A percentile compares a stretch with the other conserved stretches of the same genome.
phyloP scores from a whole-genome alignment of 37 sponge, comb jelly and placozoan species.

The Crambe crambe region DNA sequence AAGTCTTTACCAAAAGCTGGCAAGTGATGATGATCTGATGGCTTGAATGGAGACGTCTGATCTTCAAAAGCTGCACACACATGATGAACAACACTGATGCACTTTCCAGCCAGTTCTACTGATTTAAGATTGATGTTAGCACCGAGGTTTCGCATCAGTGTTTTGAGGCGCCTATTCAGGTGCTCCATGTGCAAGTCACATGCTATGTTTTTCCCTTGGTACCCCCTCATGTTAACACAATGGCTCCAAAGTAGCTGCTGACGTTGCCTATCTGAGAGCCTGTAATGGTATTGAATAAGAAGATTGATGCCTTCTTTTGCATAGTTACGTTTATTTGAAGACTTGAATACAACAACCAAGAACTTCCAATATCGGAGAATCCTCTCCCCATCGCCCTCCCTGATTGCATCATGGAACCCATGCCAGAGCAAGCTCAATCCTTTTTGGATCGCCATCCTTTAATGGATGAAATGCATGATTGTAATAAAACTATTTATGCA shows the following conservation, averaged over 20 bases:
- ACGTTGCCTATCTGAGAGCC: constrained; percentile 33
- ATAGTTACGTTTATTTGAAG: constrained; percentile 21
- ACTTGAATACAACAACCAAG: constrained; percentile 32
- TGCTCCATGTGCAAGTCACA: constrained; percentile 61
- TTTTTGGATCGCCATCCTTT: no score
- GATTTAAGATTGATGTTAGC: constrained; percentile 6
- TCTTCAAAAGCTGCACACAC: constrained; percentile 37
- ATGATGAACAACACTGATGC: constrained; percentile 15
- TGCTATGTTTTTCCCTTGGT: constrained; percentile 46
- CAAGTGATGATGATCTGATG: constrained; percentile 9
- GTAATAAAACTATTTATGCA: no score
- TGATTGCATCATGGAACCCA: constrained; percentile 33
- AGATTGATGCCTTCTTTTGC: constrained; percentile 38
- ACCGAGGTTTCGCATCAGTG: constrained; percentile 7
- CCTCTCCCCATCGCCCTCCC: constrained; percentile 50
- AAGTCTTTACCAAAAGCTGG: constrained; percentile 31
- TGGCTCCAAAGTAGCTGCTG: constrained; percentile 42
- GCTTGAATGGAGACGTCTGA: no score
- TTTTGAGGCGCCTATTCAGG: constrained; percentile 37
- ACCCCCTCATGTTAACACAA: constrained; percentile 51
- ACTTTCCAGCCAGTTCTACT: constrained; percentile 15
- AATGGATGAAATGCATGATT: no score
- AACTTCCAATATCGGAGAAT: constrained; percentile 36
- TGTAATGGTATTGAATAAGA: constrained; percentile 30
- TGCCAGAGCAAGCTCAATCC: constrained; percentile 44